Evolutionary conservation across 2,797 vertebrate species (phyloP).

Genomic region (Anisognathus igniventris): DNA sequence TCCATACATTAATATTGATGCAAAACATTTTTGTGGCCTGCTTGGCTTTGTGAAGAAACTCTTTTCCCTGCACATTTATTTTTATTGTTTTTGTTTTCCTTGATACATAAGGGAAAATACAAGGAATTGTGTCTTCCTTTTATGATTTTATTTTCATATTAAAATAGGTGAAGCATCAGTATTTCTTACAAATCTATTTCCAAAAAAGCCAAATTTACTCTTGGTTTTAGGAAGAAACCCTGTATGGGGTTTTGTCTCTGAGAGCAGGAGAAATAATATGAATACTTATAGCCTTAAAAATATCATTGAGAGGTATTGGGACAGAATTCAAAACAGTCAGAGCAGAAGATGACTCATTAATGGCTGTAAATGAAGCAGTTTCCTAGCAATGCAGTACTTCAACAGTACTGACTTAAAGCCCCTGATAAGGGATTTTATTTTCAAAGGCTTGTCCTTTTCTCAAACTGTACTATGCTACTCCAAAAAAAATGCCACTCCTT

Average conservation of each 20-base stretch:
- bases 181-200: background rate
- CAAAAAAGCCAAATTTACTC: background rate
- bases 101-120: background rate
- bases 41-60: background rate
- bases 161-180: background rate
- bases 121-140: background rate
- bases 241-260: background rate
- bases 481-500: background rate
- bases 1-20: background rate
- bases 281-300: background rate
- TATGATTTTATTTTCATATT: background rate
- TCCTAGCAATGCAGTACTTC: background rate
- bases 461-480: background rate
- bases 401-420: background rate
- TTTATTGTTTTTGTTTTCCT: background rate
- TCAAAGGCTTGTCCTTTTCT: background rate
- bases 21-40: background rate
- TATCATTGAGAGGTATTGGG: background rate
- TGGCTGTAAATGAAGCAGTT: slow-evolving; percentile 1
- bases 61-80: background rate
- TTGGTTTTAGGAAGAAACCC: background rate
- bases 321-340: background rate
- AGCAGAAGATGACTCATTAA: background rate
- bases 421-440: background rate
- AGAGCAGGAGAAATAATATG: background rate